phyloP scores from a whole-genome alignment of 1,140 invertebrate genomes.

The Drosophila aff. region DNA sequence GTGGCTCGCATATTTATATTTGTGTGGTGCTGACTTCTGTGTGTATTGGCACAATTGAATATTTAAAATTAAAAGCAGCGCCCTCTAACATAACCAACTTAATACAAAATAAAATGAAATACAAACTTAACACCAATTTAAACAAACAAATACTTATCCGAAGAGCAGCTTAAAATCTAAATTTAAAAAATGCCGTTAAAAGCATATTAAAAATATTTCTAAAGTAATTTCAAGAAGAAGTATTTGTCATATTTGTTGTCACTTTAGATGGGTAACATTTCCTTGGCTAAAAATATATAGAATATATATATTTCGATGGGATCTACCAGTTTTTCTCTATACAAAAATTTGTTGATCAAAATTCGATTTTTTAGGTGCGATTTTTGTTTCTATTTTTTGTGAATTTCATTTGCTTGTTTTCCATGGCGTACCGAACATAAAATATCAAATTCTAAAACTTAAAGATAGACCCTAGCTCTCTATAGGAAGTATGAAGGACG shows the following conservation, averaged over 20 bases:
- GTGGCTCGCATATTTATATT: constrained; percentile 5
- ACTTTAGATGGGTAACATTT: constrained; percentile 27
- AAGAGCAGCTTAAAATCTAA: not conserved
- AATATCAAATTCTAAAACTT: constrained; percentile 32
- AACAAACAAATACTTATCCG: constrained; percentile 5
- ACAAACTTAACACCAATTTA: constrained; percentile 21
- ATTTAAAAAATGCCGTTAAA: constrained; percentile 4
- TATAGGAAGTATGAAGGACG: constrained; percentile 11
- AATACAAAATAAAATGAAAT: constrained; percentile 14
- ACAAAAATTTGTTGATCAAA: constrained; percentile 30
- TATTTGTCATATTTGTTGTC: constrained; percentile 5
- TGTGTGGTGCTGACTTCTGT: constrained; percentile 26
- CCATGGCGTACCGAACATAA: constrained; percentile 27
- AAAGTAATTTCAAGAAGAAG: not conserved
- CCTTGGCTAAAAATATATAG: constrained; percentile 29
- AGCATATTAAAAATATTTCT: not conserved
- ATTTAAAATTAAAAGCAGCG: constrained; percentile 11
- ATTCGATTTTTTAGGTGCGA: constrained; percentile 26
- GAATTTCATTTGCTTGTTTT: constrained; percentile 25
- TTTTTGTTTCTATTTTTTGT: constrained; percentile 6
- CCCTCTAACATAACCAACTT: constrained; percentile 29
- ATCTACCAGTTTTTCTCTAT: constrained; percentile 39
- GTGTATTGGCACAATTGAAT: constrained; percentile 49
- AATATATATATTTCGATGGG: constrained; percentile 50
- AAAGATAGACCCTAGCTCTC: constrained; percentile 2